phyloP scores from a whole-genome alignment of 2,797 vertebrate genomes.

The Myripristis murdjan region DNA sequence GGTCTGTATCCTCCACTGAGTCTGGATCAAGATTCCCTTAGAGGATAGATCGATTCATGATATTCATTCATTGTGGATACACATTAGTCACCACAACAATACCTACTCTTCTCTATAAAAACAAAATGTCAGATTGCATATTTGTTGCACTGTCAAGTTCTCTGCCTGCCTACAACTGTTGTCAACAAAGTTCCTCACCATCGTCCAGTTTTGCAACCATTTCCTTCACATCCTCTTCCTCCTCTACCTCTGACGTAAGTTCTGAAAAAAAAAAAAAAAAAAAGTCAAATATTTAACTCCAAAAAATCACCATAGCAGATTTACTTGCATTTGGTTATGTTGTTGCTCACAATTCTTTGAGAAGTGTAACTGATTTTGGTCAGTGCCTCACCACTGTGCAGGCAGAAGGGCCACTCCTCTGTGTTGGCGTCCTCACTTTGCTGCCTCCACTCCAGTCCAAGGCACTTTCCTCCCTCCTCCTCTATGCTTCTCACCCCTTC shows the following conservation, averaged over 20 bases:
- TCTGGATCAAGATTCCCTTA: neutral
- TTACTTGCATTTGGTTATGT: too few species aligned
- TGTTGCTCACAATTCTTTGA: too few species aligned
- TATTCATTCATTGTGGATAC: neutral
- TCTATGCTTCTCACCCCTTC: neutral
- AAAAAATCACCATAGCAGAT: too few species aligned
- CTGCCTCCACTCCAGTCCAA: too few species aligned
- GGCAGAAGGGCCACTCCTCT: conserved; percentile 1
- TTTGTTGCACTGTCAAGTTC: neutral
- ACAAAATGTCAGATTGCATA: neutral
- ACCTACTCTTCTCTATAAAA: neutral
- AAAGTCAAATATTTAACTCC: neutral
- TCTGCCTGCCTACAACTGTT: conserved; percentile 1
- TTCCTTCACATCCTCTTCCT: neutral
- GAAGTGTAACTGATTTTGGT: too few species aligned
- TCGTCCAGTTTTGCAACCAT: neutral
- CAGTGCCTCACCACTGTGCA: conserved; percentile 5
- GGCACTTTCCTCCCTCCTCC: neutral
- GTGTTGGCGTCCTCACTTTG: neutral
- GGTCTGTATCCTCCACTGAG: neutral
- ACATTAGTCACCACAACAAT: neutral
- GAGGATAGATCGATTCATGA: neutral
- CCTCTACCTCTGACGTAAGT: neutral
- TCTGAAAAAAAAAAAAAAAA: conserved; percentile 8
- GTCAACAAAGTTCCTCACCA: neutral